Base-by-base conservation (phyloP, 1,140 invertebrate species). In the Drosophila bocki region DNA sequence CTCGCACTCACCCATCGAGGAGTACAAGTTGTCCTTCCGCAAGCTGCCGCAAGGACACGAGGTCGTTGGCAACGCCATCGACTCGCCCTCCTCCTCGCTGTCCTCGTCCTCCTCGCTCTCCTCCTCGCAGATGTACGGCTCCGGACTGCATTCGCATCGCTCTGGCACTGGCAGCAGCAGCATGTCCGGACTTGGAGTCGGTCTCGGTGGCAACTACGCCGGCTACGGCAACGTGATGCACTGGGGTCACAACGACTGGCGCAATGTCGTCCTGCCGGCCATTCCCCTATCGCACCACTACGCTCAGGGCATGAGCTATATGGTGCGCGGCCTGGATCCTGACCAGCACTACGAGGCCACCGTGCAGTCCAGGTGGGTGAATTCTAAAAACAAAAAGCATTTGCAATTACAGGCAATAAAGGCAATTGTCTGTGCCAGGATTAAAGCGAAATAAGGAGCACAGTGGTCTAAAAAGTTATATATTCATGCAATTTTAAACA, bases 1-100 rank as follows among this genome's bases (percentile, higher is more conserved):
- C 74, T 95, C 95, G 58, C 94, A 95, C 75, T 94, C 95, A 58
- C 94, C 95, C 44, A 95, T 96, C 50, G 94, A 95, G 78, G 95
- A 95, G 90, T 95, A 95, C 84, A 94, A 95, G 90, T 91, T 96
- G 61, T 94, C 94, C 59, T 96, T 95, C 93, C 93, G 95, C 65
- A 94, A 94, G 82, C 92, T 95, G 67, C 94, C 94, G 35, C 94
- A 94, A 65, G 91, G 91, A 82, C 90, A 93, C 62, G 91, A 93
- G 78, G 91, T 91, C 80, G 90, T 86, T 79, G 93, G 94, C 77
- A 93, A 93, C 72, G 80, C 79, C 76, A 93, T 92, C 75, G 85
- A 85, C 75, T 91, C 94, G 65, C 93, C 94, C 60, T 93, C 93
- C 72, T 93, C 93, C 7, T 83, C 76, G 13, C 75, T 76, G 8